Evolutionary conservation across 2,888 invertebrate species (phyloP).

Genomic region (Palloptera scutellata): DNA sequence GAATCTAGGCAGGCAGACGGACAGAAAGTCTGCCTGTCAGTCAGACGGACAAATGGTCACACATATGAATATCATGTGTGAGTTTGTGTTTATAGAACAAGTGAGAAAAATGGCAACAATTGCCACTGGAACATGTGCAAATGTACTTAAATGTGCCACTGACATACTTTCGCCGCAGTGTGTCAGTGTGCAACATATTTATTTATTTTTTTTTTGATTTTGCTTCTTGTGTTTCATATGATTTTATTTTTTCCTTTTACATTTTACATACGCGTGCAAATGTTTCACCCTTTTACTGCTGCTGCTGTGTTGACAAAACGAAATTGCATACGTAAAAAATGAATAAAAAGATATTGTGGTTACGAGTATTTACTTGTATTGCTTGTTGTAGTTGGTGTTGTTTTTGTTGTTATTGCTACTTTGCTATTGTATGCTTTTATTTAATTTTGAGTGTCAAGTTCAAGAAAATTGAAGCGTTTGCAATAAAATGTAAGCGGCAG

Average conservation of each 20-base stretch:
- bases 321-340: conserved; percentile 12
- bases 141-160: conserved; percentile 56
- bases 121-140: conserved; percentile 48
- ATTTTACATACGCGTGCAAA: neutral
- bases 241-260: conserved; percentile 9
- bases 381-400: too few relatives aligned
- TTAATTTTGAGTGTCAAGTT: conserved; percentile 55
- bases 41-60: too few relatives aligned
- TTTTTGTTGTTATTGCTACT: neutral
- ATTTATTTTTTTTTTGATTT: neutral
- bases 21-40: too few relatives aligned
- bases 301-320: conserved; percentile 27
- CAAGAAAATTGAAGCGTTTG: conserved; percentile 51
- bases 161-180: conserved; percentile 48
- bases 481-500: conserved; percentile 2
- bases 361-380: too few relatives aligned
- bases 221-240: neutral
- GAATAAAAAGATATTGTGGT: too few relatives aligned
- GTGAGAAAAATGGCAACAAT: too few relatives aligned
- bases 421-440: conserved; percentile 24
- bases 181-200: neutral
- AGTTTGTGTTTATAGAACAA: too few relatives aligned
- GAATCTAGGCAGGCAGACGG: too few relatives aligned
- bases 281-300: conserved; percentile 6
- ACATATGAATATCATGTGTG: too few relatives aligned